Evolutionary conservation across 2,888 invertebrate genomes (phyloP), one percentile per base, ranked within the genome.

Genomic region (Ryuthela nishihirai): DNA sequence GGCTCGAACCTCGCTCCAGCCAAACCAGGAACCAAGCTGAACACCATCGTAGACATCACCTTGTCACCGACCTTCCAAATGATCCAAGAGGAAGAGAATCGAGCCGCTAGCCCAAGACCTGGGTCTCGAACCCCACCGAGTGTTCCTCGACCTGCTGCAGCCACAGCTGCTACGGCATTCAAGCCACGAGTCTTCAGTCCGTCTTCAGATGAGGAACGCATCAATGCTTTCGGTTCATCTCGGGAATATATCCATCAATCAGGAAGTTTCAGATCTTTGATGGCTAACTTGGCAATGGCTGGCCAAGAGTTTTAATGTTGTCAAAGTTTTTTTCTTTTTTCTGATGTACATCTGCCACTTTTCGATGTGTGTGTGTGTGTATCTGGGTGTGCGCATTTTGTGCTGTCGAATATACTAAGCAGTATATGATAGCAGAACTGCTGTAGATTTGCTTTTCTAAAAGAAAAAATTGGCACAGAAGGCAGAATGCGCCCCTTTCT

Each of bases 61-160:
- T 48, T 65, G 36, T 68, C 68, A 12, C 69, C 69, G n/a, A 69
- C 69, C 26, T 69, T 67, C 61, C 68, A 67, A 45, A 53, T 67
- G 55, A 53, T 67, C 10, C 67, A 67, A 24, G 67, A 64, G 12
- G 62, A 44, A 26, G 64, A 59, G 36, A 58, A 64, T 45, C 46
- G 62, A 32, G 38, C 29, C 9, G 34, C 61, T 4, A 58, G 52
- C 15, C 45, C 47, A 2, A 32, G 52, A 9, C 44, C 60, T 3
- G 43, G 47, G 32, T 64, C 56, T 29, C 48, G 58, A 32, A 54
- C 49, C 29, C 47, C 54, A 17, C 60, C 60, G 0, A 54, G 49
- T 12, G 20, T 50, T 10, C 61, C 54, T 1, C 47, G 64, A 3
- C 50, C 58, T 24, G 45, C 46, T 17, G 43, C 54, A 15, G 53